These are phyloP conservation scores for Notamacropus eugenii DNA, from an alignment of 2,797 vertebrate species.

Conservation along the genomic window DNA sequence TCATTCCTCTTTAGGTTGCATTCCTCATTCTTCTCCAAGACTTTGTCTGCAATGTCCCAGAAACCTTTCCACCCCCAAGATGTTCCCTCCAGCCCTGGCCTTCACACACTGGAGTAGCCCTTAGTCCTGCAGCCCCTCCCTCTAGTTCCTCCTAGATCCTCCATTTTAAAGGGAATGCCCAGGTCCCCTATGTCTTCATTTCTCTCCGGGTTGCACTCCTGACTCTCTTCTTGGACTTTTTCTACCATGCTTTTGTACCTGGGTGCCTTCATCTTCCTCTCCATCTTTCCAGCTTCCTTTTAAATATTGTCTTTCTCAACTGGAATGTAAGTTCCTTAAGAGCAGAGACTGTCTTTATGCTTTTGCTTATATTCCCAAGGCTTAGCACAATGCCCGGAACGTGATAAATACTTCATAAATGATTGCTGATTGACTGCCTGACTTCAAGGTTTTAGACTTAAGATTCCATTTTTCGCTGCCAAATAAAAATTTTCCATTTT, in stretches of 20 bases:
- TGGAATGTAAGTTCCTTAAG: not conserved
- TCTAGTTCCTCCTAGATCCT: not conserved
- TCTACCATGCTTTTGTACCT: not conserved
- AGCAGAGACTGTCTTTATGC: not conserved
- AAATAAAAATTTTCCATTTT: not conserved
- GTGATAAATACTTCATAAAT: not conserved
- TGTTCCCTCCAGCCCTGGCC: not conserved
- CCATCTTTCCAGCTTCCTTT: not conserved
- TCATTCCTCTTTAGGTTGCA: not conserved
- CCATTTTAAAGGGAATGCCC: not conserved
- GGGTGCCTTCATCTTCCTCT: not conserved
- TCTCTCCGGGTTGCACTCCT: not conserved
- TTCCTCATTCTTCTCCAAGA: not conserved
- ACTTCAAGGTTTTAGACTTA: not conserved
- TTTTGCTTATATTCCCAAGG: not conserved
- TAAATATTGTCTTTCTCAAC: not conserved
- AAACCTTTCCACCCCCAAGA: not conserved
- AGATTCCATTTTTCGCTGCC: not conserved
- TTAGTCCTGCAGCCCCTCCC: not conserved
- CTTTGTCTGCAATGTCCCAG: not conserved
- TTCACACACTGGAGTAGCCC: not conserved
- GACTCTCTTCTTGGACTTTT: not conserved
- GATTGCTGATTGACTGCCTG: not conserved
- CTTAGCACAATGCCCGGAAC: not conserved
- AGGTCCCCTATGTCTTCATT: not conserved